phyloP scores from a whole-genome alignment of 2,888 invertebrate species.

The Epsilonema sp. region DNA sequence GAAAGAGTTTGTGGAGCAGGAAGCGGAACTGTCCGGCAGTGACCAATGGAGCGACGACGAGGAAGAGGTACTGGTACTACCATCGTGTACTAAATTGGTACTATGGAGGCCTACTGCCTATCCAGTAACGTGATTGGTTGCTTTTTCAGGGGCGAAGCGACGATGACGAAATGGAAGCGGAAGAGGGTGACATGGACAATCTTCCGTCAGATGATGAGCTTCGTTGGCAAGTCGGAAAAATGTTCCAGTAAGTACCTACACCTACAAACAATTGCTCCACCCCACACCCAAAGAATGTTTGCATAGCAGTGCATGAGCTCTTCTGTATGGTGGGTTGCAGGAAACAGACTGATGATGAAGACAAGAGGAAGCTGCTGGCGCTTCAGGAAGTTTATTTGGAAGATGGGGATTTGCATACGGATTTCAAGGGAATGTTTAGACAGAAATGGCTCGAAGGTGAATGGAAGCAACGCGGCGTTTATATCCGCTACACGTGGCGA shows the following conservation, averaged over 20 bases:
- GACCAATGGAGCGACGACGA: slow-evolving; percentile 67
- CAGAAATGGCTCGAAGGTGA: slow-evolving; percentile 4
- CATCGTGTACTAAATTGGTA: slow-evolving; percentile 39
- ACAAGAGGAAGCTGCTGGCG: slow-evolving; percentile 58
- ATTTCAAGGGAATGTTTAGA: slow-evolving; percentile 41
- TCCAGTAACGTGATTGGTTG: not conserved
- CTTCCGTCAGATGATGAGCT: slow-evolving; percentile 53
- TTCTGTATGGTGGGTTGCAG: no score
- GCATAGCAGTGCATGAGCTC: no score
- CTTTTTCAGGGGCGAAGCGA: not conserved
- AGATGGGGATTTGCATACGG: slow-evolving; percentile 61
- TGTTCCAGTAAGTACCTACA: slow-evolving; percentile 56
- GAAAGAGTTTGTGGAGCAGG: slow-evolving; percentile 58
- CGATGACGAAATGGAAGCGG: slow-evolving; percentile 40
- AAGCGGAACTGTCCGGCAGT: slow-evolving; percentile 75
- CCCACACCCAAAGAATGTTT: no score
- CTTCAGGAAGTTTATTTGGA: slow-evolving; percentile 68
- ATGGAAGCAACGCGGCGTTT: no score
- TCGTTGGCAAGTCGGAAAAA: slow-evolving; percentile 54
- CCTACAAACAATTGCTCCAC: no score
- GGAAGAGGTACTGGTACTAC: no score
- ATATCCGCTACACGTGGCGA: no score
- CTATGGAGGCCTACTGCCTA: not conserved
- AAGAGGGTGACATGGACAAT: slow-evolving; percentile 61
- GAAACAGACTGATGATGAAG: slow-evolving; percentile 63